Evolutionary conservation across 1,140 invertebrate genomes (phyloP).

Genomic region (Episyrphus balteatus): DNA sequence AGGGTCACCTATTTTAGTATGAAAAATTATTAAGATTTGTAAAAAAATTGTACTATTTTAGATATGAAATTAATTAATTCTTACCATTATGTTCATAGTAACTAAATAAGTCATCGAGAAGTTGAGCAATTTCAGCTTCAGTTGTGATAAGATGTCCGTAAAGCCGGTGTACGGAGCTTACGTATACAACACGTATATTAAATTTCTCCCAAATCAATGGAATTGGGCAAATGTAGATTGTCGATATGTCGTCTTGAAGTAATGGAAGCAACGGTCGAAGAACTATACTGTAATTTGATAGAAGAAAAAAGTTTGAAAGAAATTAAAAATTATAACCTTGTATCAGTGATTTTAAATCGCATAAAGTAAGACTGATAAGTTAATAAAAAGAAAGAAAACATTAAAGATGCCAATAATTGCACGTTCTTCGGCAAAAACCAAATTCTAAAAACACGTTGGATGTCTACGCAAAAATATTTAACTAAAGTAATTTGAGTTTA

Average conservation of each 20-base stretch:
- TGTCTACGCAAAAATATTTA: no score
- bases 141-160: constrained; percentile 47
- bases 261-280: constrained; percentile 28
- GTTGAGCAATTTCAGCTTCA: constrained; percentile 19
- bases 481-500: no score
- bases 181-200: constrained; percentile 16
- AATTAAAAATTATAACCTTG: not conserved
- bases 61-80: no score
- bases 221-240: constrained; percentile 16
- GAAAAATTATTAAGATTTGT: not conserved
- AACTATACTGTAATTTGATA: constrained; percentile 14
- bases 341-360: no score
- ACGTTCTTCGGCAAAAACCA: no score
- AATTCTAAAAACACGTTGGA: no score
- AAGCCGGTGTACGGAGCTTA: constrained; percentile 36
- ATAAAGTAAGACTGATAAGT: no score
- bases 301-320: not conserved
- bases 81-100: constrained; percentile 44
- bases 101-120: constrained; percentile 43
- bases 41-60: not conserved
- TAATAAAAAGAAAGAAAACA: not conserved
- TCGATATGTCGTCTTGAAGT: constrained; percentile 21
- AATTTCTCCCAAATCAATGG: constrained; percentile 21
- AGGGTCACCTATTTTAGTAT: not conserved
- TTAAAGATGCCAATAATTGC: no score